Conservation (phyloP, 2,888 invertebrate species). For the Brenthis daphne region DNA sequence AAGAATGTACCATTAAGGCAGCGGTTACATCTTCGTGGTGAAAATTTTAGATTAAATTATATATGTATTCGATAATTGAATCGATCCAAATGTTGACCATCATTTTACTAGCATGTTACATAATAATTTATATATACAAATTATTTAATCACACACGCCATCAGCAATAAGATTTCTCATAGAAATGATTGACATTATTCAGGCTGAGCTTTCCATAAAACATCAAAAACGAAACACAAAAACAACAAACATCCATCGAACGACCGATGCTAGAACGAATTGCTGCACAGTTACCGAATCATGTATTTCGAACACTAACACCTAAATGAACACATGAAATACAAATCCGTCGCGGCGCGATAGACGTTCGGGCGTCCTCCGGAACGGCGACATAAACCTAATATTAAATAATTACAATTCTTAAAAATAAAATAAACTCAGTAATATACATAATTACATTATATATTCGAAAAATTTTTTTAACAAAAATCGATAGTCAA, state of each 20-base stretch:
- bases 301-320: slow-evolving; percentile 76
- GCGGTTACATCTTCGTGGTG: slow-evolving; percentile 29
- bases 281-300: slow-evolving; percentile 62
- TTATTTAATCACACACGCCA: slow-evolving; percentile 31
- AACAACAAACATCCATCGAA: slow-evolving; percentile 75
- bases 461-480: slow-evolving; percentile 69
- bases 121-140: slow-evolving; percentile 35
- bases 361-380: slow-evolving; percentile 51
- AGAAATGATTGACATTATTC: slow-evolving; percentile 81
- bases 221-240: slow-evolving; percentile 76
- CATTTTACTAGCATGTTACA: slow-evolving; percentile 21
- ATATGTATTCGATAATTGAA: slow-evolving; percentile 15
- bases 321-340: slow-evolving; percentile 82
- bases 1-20: slow-evolving; percentile 40
- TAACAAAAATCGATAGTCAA: slow-evolving; percentile 51
- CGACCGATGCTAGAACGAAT: slow-evolving; percentile 65
- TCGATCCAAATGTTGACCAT: slow-evolving; percentile 17
- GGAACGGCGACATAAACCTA: slow-evolving; percentile 63
- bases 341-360: slow-evolving; percentile 67
- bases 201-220: slow-evolving; percentile 70
- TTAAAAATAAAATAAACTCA: slow-evolving; percentile 80
- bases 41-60: slow-evolving; percentile 7
- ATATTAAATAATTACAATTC: slow-evolving; percentile 78
- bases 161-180: slow-evolving; percentile 49
- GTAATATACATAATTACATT: slow-evolving; percentile 82